Evolutionary conservation across 2,113 vertebrate species (phyloP).

Genomic region (Perca flavescens): DNA sequence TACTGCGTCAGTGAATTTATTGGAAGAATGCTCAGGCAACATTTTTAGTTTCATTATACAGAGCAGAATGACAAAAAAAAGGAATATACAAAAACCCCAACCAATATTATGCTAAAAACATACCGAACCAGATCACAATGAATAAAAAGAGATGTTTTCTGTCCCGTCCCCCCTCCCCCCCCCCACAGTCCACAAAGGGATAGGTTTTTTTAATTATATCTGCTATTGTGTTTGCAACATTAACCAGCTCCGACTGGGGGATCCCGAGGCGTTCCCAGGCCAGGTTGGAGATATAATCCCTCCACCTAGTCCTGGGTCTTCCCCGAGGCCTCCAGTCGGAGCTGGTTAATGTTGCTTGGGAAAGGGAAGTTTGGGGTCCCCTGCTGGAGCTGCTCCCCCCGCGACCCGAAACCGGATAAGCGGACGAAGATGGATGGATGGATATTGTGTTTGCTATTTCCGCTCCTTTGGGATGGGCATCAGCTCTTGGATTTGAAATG

Average conservation of each 20-base stretch:
- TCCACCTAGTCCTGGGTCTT: too few relatives aligned
- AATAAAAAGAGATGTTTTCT: slow-evolving; percentile 29
- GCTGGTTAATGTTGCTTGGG: too few relatives aligned
- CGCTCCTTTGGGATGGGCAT: not conserved
- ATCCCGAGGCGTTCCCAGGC: too few relatives aligned
- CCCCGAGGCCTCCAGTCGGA: too few relatives aligned
- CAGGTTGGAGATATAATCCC: too few relatives aligned
- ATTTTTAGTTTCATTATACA: slow-evolving; percentile 22
- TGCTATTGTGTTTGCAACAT: not conserved
- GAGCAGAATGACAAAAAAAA: slow-evolving; percentile 31
- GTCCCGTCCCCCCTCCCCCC: not conserved
- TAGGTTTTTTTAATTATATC: slow-evolving; percentile 6
- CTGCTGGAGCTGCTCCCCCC: too few relatives aligned
- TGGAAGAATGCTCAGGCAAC: slow-evolving; percentile 25
- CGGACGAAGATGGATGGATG: too few relatives aligned
- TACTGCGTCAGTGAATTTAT: slow-evolving; percentile 1
- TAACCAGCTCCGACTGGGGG: too few relatives aligned
- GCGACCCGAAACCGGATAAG: too few relatives aligned
- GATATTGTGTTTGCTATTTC: not conserved
- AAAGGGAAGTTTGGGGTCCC: too few relatives aligned
- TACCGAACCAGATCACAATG: slow-evolving; percentile 15
- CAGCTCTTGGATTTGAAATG: not conserved
- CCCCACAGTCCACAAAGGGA: slow-evolving; percentile 31
- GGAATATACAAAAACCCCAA: slow-evolving; percentile 34
- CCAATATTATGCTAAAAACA: slow-evolving; percentile 37